These are phyloP conservation scores for Drosophila sproati DNA, from an alignment of 1,140 invertebrate genomes.

Conservation along the genomic window DNA sequence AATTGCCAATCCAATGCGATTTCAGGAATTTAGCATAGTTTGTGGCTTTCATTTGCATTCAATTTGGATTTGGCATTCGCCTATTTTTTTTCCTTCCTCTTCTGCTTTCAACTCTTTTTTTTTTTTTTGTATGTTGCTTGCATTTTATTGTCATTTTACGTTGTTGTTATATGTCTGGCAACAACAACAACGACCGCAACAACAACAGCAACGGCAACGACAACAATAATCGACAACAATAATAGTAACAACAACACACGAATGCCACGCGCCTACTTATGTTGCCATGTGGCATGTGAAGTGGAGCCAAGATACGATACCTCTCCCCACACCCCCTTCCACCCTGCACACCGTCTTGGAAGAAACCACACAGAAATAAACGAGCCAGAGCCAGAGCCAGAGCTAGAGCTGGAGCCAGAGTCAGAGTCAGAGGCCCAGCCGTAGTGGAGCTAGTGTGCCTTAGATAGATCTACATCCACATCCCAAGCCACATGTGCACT, in stretches of 20 bases:
- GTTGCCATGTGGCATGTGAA: slow-evolving; percentile 82
- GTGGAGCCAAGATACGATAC: slow-evolving; percentile 50
- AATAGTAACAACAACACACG: slow-evolving; percentile 82
- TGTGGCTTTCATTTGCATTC: slow-evolving; percentile 84
- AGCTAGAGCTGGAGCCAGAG: slow-evolving; percentile 4
- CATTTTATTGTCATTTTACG: slow-evolving; percentile 81
- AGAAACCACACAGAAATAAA: slow-evolving; percentile 56
- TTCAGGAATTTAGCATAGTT: slow-evolving; percentile 84
- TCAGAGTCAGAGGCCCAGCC: slow-evolving; percentile 21
- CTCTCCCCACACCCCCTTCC: slow-evolving; percentile 26
- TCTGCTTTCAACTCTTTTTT: background rate
- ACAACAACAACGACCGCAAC: slow-evolving; percentile 37
- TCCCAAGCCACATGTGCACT: slow-evolving; percentile 10
- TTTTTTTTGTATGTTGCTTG: slow-evolving; percentile 43
- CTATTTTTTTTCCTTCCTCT: slow-evolving; percentile 26
- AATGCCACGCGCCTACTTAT: slow-evolving; percentile 84
- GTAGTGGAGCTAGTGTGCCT: slow-evolving; percentile 42
- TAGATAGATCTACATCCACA: slow-evolving; percentile 67
- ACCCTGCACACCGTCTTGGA: background rate
- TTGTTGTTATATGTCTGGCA: slow-evolving; percentile 69
- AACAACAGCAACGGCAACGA: slow-evolving; percentile 43
- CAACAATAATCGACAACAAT: slow-evolving; percentile 81
- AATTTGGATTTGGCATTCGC: slow-evolving; percentile 73
- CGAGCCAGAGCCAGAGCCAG: slow-evolving; percentile 14
- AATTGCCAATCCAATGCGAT: slow-evolving; percentile 82